Evolutionary conservation across 2,888 invertebrate species (phyloP).

Genomic region (Lasioglossum marginatum): DNA sequence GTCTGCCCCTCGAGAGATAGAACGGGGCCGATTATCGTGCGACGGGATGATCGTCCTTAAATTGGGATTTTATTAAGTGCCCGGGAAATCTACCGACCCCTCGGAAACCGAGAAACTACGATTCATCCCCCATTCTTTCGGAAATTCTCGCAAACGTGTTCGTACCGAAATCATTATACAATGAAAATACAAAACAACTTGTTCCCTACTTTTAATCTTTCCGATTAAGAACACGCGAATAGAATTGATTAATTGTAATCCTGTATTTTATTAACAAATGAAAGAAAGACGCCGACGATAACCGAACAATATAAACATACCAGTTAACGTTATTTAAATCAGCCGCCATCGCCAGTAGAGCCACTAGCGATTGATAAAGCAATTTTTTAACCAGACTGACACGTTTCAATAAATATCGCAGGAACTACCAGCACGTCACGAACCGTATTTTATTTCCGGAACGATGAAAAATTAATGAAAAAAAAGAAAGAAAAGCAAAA

Average conservation of each 20-base stretch:
- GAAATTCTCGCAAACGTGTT: background rate
- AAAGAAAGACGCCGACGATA: too few relatives aligned
- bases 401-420: conserved; percentile 19
- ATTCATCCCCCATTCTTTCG: conserved; percentile 1
- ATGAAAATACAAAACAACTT: background rate
- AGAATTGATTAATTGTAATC: too few relatives aligned
- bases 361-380: background rate
- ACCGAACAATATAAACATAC: background rate
- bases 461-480: conserved; percentile 18
- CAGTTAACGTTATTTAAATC: background rate
- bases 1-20: conserved; percentile 23
- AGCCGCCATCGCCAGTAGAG: background rate
- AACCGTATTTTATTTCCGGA: background rate
- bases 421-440: conserved; percentile 5
- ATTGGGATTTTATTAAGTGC: conserved; percentile 26
- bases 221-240: background rate
- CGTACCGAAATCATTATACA: background rate
- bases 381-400: conserved; percentile 9
- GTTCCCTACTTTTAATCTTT: background rate
- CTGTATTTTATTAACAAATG: too few relatives aligned
- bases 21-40: conserved; percentile 55
- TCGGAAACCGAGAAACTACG: background rate
- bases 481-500: background rate
- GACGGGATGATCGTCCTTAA: conserved; percentile 51
- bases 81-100: conserved; percentile 2